A percentile compares a stretch with the other conserved stretches of the same genome.
These are phyloP conservation scores for Argyrosomus regius DNA, from an alignment of 2,797 vertebrate genomes.

Conservation along the genomic window DNA sequence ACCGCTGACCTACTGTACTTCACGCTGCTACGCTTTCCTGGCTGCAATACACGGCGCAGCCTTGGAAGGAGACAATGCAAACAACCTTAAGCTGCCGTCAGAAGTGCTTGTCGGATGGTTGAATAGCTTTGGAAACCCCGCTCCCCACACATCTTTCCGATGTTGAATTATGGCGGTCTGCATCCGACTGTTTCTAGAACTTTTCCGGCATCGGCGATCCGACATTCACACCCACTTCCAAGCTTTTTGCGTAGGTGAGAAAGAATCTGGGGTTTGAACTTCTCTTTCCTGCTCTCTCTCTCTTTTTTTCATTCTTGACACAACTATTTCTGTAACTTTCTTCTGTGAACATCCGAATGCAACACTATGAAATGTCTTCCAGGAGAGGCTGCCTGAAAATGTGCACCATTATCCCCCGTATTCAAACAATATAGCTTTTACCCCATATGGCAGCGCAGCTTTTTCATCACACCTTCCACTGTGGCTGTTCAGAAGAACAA, in stretches of 20 bases:
- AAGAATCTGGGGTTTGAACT: background rate
- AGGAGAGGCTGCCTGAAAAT: background rate
- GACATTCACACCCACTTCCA: background rate
- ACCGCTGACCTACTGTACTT: constrained; percentile 56
- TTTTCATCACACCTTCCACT: background rate
- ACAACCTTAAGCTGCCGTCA: constrained; percentile 24
- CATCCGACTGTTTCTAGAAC: background rate
- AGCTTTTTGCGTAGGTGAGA: background rate
- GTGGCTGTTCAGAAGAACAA: background rate
- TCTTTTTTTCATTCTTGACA: too few species aligned
- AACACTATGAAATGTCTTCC: background rate
- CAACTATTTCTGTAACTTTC: background rate
- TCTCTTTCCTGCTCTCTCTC: background rate
- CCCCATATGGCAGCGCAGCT: too few species aligned
- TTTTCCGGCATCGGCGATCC: background rate
- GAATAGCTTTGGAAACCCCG: background rate
- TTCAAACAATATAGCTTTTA: background rate
- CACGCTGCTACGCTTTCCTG: constrained; percentile 47
- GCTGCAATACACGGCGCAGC: constrained; percentile 15
- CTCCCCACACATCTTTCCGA: background rate
- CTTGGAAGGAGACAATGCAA: constrained; percentile 34
- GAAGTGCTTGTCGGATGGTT: constrained; percentile 2
- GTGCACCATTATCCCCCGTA: background rate
- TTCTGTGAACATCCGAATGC: background rate
- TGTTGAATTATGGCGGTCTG: background rate